Evolutionary conservation across 2,797 vertebrate species (phyloP).

Genomic region (Poecile montanus): DNA sequence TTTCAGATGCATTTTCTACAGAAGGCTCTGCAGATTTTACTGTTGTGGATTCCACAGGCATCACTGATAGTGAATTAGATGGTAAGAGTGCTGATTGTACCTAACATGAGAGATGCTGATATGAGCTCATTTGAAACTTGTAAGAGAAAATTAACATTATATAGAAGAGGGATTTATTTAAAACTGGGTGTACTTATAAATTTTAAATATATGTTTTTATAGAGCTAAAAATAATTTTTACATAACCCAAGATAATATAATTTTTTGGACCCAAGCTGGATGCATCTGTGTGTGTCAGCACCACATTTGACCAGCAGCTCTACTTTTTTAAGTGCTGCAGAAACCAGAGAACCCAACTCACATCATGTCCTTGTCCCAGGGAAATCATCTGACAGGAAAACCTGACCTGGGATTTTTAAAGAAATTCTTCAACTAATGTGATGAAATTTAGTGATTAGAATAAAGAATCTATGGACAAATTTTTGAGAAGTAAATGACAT

Average conservation of each 20-base stretch:
- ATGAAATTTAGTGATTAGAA: background rate
- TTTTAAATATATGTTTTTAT: background rate
- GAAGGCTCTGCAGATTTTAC: background rate
- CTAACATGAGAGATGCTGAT: background rate
- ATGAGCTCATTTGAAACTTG: rapidly evolving
- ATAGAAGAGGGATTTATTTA: background rate
- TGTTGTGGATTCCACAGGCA: background rate
- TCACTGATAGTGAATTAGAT: background rate
- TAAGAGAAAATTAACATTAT: background rate
- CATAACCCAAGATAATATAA: background rate
- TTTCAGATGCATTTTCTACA: background rate
- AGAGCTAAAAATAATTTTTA: background rate
- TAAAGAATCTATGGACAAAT: background rate
- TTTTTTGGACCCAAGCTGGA: background rate
- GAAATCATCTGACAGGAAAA: background rate
- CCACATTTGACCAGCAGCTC: background rate
- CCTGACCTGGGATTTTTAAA: background rate
- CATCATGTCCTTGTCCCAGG: background rate
- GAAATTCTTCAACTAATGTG: background rate
- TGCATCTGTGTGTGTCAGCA: background rate
- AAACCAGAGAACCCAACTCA: background rate
- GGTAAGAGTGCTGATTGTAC: background rate
- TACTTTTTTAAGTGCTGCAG: background rate
- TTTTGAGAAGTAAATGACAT: background rate
- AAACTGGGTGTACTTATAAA: background rate